phyloP scores from a whole-genome alignment of 2,113 vertebrate species.

The Euleptes europaea region DNA sequence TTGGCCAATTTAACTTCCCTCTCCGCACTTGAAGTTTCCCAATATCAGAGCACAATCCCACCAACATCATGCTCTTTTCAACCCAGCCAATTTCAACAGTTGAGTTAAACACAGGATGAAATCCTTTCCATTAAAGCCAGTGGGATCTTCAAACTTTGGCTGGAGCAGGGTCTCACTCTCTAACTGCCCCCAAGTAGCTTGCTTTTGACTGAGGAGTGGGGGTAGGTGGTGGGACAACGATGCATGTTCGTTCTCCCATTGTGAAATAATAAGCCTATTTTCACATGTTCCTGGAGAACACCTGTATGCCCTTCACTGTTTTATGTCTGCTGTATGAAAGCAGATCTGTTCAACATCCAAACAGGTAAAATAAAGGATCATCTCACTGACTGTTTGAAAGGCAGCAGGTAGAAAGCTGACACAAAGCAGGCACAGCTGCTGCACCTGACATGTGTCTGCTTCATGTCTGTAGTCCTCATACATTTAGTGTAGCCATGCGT shows the following conservation, averaged over 20 bases:
- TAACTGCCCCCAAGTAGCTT: background rate
- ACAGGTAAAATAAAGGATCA: conserved; percentile 65
- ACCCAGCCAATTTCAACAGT: background rate
- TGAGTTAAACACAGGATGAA: background rate
- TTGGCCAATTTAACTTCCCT: no score
- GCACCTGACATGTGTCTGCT: conserved; percentile 70
- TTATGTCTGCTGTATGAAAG: conserved; percentile 63
- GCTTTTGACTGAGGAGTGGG: background rate
- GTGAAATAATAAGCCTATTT: conserved; percentile 44
- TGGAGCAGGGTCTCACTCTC: background rate
- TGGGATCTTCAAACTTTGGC: background rate
- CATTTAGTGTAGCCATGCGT: conserved; percentile 64
- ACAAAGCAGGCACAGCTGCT: conserved; percentile 71
- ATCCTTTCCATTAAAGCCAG: background rate
- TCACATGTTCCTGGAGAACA: conserved; percentile 63
- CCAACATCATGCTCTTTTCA: background rate
- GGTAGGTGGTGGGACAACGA: background rate
- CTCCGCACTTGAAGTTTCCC: background rate
- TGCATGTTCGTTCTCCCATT: conserved; percentile 17
- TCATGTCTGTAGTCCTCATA: conserved; percentile 53
- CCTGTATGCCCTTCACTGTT: conserved; percentile 71
- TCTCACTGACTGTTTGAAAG: conserved; percentile 61
- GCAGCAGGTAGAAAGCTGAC: conserved; percentile 63
- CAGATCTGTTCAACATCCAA: conserved; percentile 70
- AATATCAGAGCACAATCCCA: background rate